Evolutionary conservation across 2,113 vertebrate genomes (phyloP).

Genomic region (Osmerus mordax): DNA sequence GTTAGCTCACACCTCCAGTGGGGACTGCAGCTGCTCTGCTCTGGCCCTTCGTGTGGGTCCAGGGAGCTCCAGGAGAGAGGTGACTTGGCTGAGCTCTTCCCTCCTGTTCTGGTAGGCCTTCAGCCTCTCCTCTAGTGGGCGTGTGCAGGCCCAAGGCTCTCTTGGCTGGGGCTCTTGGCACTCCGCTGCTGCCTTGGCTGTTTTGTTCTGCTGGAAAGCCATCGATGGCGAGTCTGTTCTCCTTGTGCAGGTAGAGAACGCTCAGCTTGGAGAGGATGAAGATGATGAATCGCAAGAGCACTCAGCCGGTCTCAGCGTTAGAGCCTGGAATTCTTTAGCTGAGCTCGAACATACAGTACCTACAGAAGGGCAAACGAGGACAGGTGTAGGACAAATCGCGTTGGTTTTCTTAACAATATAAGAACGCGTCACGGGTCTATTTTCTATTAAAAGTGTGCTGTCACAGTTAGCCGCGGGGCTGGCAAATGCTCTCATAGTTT

Average conservation of each 20-base stretch:
- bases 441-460: not conserved
- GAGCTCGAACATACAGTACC: too few species aligned
- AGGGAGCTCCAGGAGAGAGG: conserved; percentile 40
- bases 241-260: too few species aligned
- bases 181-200: conserved; percentile 42
- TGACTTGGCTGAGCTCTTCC: conserved; percentile 27
- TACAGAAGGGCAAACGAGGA: too few species aligned
- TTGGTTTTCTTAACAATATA: too few species aligned
- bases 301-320: too few species aligned
- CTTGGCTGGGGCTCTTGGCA: conserved; percentile 46
- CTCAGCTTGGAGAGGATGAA: too few species aligned
- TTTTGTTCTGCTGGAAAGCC: conserved; percentile 46
- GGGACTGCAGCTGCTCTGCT: not conserved
- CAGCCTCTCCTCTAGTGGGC: conserved; percentile 40
- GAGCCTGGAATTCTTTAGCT: too few species aligned
- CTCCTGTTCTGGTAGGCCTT: conserved; percentile 8
- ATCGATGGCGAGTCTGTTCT: conserved; percentile 40
- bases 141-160: conserved; percentile 50
- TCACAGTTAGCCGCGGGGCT: conserved; percentile 44
- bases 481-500: conserved; percentile 36
- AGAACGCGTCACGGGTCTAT: too few species aligned
- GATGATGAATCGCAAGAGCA: too few species aligned
- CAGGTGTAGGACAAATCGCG: too few species aligned
- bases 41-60: not conserved
- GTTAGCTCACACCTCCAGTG: not conserved